Percentiles rank a stretch among this genome's conserved stretches.
These are phyloP conservation scores for Clarias gariepinus DNA, from an alignment of 2,113 vertebrate species.

Conservation along the genomic window DNA sequence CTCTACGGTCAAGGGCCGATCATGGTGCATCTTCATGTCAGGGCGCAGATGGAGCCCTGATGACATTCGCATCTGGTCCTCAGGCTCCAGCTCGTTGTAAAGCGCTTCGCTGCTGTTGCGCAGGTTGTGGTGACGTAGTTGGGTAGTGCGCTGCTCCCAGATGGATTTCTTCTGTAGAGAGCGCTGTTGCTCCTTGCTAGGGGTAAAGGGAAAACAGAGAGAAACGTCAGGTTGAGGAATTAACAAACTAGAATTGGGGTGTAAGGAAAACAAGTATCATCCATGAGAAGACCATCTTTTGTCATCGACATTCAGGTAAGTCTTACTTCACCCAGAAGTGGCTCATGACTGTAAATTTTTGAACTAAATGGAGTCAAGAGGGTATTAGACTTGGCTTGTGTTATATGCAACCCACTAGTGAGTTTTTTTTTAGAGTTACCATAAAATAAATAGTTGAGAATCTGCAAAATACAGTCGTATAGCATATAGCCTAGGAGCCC, in stretches of 20 bases:
- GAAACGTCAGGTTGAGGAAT: slow-evolving; percentile 28
- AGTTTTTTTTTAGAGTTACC: background rate
- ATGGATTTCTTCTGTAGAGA: slow-evolving; percentile 86
- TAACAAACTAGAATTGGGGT: slow-evolving; percentile 32
- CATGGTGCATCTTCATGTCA: slow-evolving; percentile 91
- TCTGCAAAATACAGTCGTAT: background rate
- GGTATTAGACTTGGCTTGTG: background rate
- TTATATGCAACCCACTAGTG: background rate
- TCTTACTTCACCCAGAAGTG: background rate
- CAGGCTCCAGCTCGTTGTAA: slow-evolving; percentile 89
- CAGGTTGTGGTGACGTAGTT: slow-evolving; percentile 90
- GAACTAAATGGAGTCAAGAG: background rate
- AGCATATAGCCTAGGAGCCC: background rate
- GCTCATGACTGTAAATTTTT: background rate
- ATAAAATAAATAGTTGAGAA: background rate
- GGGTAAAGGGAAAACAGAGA: slow-evolving; percentile 34
- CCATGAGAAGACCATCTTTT: slow-evolving; percentile 54
- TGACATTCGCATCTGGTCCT: slow-evolving; percentile 81
- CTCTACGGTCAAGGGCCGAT: slow-evolving; percentile 83
- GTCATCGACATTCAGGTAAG: background rate
- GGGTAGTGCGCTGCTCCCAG: slow-evolving; percentile 96
- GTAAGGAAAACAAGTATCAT: slow-evolving; percentile 12
- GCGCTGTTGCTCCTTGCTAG: slow-evolving; percentile 88
- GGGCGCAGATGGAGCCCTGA: slow-evolving; percentile 86
- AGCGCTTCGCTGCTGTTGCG: slow-evolving; percentile 89